phyloP scores from a whole-genome alignment of 2,888 invertebrate genomes.

The Lasioglossum vierecki region DNA sequence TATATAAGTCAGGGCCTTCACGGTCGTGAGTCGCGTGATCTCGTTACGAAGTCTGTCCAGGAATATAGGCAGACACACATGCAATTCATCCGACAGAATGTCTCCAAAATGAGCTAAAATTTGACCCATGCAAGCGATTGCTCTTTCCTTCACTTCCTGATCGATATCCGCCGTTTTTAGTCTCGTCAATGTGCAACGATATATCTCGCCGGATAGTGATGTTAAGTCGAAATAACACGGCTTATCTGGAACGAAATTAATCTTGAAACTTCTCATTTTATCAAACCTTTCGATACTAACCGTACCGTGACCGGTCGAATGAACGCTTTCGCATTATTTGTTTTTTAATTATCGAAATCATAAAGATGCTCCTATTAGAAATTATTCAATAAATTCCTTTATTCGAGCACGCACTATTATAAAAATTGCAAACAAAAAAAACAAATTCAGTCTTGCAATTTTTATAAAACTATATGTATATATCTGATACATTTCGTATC shows the following conservation, averaged over 20 bases:
- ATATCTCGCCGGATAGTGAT: slow-evolving; percentile 92
- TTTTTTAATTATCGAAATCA: too few relatives aligned
- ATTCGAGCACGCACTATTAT: too few relatives aligned
- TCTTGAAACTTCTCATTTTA: background rate
- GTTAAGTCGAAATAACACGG: slow-evolving; percentile 89
- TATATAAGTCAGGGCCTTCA: slow-evolving; percentile 97
- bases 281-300: background rate
- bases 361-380: too few relatives aligned
- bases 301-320: too few relatives aligned
- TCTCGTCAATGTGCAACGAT: slow-evolving; percentile 93
- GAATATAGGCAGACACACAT: slow-evolving; percentile 96
- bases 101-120: slow-evolving; percentile 97
- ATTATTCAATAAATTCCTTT: too few relatives aligned
- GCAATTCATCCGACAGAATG: slow-evolving; percentile 91
- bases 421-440: too few relatives aligned
- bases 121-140: slow-evolving; percentile 98
- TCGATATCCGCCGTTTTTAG: slow-evolving; percentile 98
- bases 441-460: too few relatives aligned
- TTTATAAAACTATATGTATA: too few relatives aligned
- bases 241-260: slow-evolving; percentile 77
- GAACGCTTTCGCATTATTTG: too few relatives aligned
- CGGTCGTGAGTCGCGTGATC: slow-evolving; percentile 97
- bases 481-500: too few relatives aligned
- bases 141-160: slow-evolving; percentile 99
- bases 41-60: slow-evolving; percentile 97